Percentiles rank a stretch among this genome's conserved stretches.
These are phyloP conservation scores for Gastracanthus pulcherrimus DNA, from an alignment of 2,888 invertebrate genomes.

Conservation along the genomic window DNA sequence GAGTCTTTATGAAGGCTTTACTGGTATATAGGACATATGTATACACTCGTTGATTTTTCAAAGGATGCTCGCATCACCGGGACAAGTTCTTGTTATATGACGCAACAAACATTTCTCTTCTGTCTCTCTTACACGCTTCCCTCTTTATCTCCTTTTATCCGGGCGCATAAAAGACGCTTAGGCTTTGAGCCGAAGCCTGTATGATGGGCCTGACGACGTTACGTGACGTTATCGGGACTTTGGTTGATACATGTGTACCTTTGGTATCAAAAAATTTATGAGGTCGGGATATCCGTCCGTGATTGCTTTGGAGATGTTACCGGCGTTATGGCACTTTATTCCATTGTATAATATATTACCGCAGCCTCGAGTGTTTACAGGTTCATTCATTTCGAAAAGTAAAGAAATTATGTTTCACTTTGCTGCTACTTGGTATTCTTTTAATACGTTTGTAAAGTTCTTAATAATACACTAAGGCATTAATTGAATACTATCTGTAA, in stretches of 20 bases:
- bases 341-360: neutral
- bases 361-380: neutral
- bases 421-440: neutral
- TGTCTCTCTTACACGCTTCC: neutral
- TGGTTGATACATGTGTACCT: neutral
- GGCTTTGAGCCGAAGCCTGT: neutral
- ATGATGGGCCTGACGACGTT: neutral
- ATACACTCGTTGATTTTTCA: conserved; percentile 36
- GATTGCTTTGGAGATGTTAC: neutral
- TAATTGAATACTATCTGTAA: no score
- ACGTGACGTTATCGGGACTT: neutral
- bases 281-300: neutral
- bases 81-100: conserved; percentile 10
- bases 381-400: neutral
- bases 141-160: neutral
- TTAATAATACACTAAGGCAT: neutral
- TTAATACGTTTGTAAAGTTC: neutral
- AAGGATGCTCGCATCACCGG: neutral
- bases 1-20: conserved; percentile 4
- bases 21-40: neutral
- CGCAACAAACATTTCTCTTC: conserved; percentile 18
- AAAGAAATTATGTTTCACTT: neutral
- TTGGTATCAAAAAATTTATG: neutral
- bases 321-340: neutral
- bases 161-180: neutral